phyloP scores from a whole-genome alignment of 1,140 invertebrate genomes.

The Heliothis subflexa region DNA sequence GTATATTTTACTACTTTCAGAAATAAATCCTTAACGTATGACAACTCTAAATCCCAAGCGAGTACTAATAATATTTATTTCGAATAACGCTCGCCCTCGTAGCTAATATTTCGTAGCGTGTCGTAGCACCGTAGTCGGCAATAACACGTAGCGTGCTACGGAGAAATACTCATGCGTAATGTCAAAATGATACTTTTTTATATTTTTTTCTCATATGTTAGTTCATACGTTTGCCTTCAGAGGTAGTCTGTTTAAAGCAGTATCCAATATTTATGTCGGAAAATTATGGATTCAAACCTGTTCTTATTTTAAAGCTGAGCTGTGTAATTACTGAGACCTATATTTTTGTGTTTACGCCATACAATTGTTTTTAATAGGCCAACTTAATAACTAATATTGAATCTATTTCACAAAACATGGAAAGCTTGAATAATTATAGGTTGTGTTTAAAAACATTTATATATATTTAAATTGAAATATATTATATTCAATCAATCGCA shows the following conservation, averaged over 20 bases:
- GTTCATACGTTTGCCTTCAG: slow-evolving; percentile 6
- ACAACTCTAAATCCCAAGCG: slow-evolving; percentile 10
- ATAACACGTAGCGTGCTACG: slow-evolving; percentile 38
- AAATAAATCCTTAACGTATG: slow-evolving; percentile 32
- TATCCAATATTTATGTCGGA: neutral
- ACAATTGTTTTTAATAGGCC: too few relatives aligned
- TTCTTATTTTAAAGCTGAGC: too few relatives aligned
- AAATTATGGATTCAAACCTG: neutral
- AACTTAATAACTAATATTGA: too few relatives aligned
- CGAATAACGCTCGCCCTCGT: slow-evolving; percentile 6
- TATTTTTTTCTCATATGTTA: slow-evolving; percentile 5
- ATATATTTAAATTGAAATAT: too few relatives aligned
- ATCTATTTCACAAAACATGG: too few relatives aligned
- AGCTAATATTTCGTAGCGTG: slow-evolving; percentile 35
- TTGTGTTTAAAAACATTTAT: too few relatives aligned
- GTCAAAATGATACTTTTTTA: slow-evolving; percentile 23
- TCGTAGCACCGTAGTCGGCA: slow-evolving; percentile 33
- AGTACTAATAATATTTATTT: slow-evolving; percentile 38
- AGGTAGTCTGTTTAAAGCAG: neutral
- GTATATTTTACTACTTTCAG: slow-evolving; percentile 9
- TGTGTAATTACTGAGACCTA: too few relatives aligned
- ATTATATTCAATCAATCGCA: too few relatives aligned
- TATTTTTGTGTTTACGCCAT: too few relatives aligned
- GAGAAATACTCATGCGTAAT: slow-evolving; percentile 27
- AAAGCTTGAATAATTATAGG: too few relatives aligned